Base-by-base conservation (phyloP, 2,888 invertebrate genomes). In the Folsomia candida region DNA sequence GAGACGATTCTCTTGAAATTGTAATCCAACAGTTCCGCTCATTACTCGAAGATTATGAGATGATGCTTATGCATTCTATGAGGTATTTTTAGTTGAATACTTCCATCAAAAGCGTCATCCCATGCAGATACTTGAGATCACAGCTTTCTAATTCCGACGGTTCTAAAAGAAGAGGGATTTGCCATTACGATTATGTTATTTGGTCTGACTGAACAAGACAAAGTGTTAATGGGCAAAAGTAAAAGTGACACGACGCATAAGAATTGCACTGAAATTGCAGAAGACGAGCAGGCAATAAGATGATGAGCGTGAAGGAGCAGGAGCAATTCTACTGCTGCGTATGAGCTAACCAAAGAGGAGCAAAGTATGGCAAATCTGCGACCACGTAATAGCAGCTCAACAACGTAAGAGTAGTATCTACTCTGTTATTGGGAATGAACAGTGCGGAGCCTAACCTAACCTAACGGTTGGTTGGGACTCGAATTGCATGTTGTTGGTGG, bases 151-250 rank as follows among this genome's bases (percentile, higher is more conserved):
- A 54, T 54, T 54, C 54, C 54, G n/a, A 6, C 4, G n/a, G 4
- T 18, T 18, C 54, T 20, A 54, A 54, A 54, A 54, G 18, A 54
- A 22, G 18, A 54, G 11, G 54, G 4, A 37, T 37, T 37, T n/a
- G n/a, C n/a, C n/a, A n/a, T n/a, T n/a, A n/a, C n/a, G n/a, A n/a
- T n/a, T n/a, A n/a, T n/a, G n/a, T 9, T 14, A 37, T 37, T 37
- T 37, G 6, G 54, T n/a, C 6, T 20, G n/a, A 54, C 54, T 20
- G 22, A 54, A 37, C 4, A 37, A 54, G 54, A 54, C 54, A 54
- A 54, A 54, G 54, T 54, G 54, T 54, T 54, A 54, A 54, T 54
- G 54, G 54, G 54, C 22, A 54, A 54, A 54, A 54, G 54, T 54
- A 54, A 54, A 54, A 54, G 54, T 54, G 54, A 54, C 20, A 54